Evolutionary conservation across 2,888 invertebrate species (phyloP), one percentile per base, ranked within the genome.

Genomic region (Morpho deidamia): DNA sequence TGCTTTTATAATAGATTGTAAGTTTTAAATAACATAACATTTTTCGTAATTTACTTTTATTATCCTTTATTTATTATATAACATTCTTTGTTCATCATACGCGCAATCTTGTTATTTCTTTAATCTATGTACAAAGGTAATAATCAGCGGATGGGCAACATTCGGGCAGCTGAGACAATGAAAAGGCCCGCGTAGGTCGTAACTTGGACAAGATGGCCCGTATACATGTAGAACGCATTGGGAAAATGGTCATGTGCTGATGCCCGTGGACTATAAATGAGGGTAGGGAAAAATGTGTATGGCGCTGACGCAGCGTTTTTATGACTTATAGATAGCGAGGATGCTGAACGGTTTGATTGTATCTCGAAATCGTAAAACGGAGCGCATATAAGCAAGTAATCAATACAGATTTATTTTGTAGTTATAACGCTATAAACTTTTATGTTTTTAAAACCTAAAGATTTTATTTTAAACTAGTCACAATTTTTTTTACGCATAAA

Each of bases 231-330:
- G 72, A 61, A 67, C 66, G 71, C 70, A 66, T 75, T 71, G 63
- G 66, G 70, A 69, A 71, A 80, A 81, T 70, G 74, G 71, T 78
- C 74, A 76, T 74, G 70, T 69, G 61, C 58, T 51, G 65, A 66
- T 67, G 60, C 51, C 44, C 42, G 9, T 32, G 66, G 72, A 70
- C 67, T 67, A 60, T 60, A 67, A 69, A 69, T 70, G 67, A 69
- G 69, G 57, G 67, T 56, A 41, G 66, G 69, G 70, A 67, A 70
- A 65, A 66, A 62, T 65, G 62, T 63, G 34, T 39, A 48, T 34
- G 42, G 42, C 41, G 35, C 43, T 59, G 56, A 59, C 47, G 47
- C 53, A 51, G 53, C 53, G 43, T 11, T 48, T 58, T 57, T 57
- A 54, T 54, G 53, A 57, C 44, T 35, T 50, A 53, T 41, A 50